Percentiles rank a stretch among this genome's conserved stretches.
Evolutionary conservation across 2,888 invertebrate species (phyloP).

Genomic region (Formica aserva): DNA sequence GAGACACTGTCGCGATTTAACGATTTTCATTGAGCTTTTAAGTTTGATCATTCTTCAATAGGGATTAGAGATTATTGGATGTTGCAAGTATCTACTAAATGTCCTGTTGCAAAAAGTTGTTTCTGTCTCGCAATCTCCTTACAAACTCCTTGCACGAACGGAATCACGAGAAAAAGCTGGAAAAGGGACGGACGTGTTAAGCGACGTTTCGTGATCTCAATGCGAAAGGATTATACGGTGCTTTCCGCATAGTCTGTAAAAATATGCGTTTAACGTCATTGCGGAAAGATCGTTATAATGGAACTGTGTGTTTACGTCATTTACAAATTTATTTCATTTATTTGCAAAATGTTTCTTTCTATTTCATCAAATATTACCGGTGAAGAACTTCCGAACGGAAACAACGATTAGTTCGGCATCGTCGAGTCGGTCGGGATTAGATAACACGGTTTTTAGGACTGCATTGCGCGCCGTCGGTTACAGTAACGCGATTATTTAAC

Average conservation of each 20-base stretch:
- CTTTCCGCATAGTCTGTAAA: background rate
- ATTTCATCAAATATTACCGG: background rate
- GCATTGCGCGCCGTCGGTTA: slow-evolving; percentile 8
- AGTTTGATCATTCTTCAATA: background rate
- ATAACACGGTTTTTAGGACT: slow-evolving; percentile 27
- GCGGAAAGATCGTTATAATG: background rate
- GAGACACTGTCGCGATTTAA: background rate
- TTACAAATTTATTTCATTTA: background rate
- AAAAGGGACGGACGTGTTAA: slow-evolving; percentile 28
- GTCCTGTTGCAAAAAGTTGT: background rate
- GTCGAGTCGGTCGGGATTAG: background rate
- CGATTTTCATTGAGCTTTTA: background rate
- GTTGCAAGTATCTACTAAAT: background rate
- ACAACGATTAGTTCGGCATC: background rate
- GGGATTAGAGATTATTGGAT: background rate
- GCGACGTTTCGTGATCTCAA: slow-evolving; percentile 37
- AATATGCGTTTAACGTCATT: slow-evolving; percentile 3
- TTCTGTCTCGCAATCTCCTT: background rate
- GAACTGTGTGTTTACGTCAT: background rate
- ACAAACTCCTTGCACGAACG: background rate
- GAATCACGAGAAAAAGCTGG: background rate
- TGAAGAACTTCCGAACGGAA: background rate
- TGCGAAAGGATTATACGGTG: slow-evolving; percentile 13
- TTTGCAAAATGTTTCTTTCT: background rate
- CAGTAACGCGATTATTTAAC: slow-evolving; percentile 46